Evolutionary conservation across 2,888 invertebrate genomes (phyloP), one percentile per base, ranked within the genome.

Genomic region (Uropetala carovei): DNA sequence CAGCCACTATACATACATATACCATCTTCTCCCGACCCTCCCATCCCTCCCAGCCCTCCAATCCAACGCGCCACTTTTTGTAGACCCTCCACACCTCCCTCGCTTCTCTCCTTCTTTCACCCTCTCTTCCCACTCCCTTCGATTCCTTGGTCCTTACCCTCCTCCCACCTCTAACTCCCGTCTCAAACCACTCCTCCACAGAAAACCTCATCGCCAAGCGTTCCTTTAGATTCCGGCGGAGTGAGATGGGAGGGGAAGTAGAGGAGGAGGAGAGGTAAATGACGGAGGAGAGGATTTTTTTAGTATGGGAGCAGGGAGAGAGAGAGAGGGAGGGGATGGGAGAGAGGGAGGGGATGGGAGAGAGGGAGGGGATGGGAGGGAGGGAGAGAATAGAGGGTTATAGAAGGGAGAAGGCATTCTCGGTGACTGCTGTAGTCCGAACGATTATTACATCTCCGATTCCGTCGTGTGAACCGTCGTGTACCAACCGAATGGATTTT

Each of bases 1-100:
- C 89, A 89, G 89, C 30, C 89, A 89, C 89, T 59, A 86, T 86
- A 59, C 85, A 85, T 86, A 86, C 59, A 27, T 85, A 85, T 89
- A 43, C 64, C 43, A 27, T 89, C 89, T 22, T 11, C 83, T 14
- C 81, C 86, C 9, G 59, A 60, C 86, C 82, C 30, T 60, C 60
- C 86, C 86, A 14, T n/a, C 59, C 58, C 58, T 16, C 60, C 14
- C 64, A 18, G 3, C 56, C 83, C 16, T 56, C 27, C 75, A 27
- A 75, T 27, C 75, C 75, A 75, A 75, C 75, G 64, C 89, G 89
- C 89, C 64, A 68, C 89, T 89, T 89, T 89, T 89, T 89, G 27
- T 89, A 64, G 75, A n/a, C 60, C 64, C 64, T 64, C 89, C 22
- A 59, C 89, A 27, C 89, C 89, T 60, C 60, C 18, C 14, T 43